Evolutionary conservation across 2,113 vertebrate genomes (phyloP).

Genomic region (Capricornis sumatraensis): DNA sequence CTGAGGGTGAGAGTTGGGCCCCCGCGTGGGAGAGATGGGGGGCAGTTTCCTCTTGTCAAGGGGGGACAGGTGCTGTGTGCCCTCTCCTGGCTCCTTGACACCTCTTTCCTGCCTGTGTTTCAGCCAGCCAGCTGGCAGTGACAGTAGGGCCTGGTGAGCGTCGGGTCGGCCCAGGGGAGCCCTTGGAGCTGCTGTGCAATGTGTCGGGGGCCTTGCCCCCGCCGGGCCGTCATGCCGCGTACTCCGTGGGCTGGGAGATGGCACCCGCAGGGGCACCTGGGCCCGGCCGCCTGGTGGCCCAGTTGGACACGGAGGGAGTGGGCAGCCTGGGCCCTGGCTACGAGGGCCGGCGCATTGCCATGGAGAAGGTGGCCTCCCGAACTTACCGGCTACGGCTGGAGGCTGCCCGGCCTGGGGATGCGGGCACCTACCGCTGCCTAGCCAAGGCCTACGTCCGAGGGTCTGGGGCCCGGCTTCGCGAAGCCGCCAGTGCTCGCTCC

Average conservation of each 20-base stretch:
- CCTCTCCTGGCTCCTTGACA: not conserved
- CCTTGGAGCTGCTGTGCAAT: constrained; percentile 76
- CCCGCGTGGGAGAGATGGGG: not conserved
- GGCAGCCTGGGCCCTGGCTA: constrained; percentile 85
- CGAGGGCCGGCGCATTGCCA: constrained; percentile 77
- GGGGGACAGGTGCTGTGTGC: not conserved
- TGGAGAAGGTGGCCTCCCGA: constrained; percentile 86
- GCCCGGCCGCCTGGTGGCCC: constrained; percentile 80
- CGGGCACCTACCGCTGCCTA: constrained; percentile 86
- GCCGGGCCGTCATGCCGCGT: constrained; percentile 80
- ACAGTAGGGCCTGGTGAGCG: constrained; percentile 75
- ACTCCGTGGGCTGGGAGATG: constrained; percentile 84
- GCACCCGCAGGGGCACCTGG: constrained; percentile 67
- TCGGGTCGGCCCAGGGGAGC: constrained; percentile 67
- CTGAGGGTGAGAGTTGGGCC: not conserved
- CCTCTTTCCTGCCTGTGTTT: not conserved
- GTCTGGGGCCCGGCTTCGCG: constrained; percentile 73
- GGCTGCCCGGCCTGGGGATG: constrained; percentile 83
- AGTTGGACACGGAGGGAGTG: constrained; percentile 80
- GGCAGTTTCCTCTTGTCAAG: not conserved
- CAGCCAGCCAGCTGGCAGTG: constrained; percentile 85
- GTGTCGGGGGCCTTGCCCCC: constrained; percentile 56
- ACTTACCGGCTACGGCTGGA: constrained; percentile 86
- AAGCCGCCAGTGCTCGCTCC: constrained; percentile 83
- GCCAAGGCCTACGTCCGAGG: constrained; percentile 85